Evolutionary conservation across 2,888 invertebrate genomes (phyloP), one percentile per base, ranked within the genome.

Genomic region (Napeogenes inachia): DNA sequence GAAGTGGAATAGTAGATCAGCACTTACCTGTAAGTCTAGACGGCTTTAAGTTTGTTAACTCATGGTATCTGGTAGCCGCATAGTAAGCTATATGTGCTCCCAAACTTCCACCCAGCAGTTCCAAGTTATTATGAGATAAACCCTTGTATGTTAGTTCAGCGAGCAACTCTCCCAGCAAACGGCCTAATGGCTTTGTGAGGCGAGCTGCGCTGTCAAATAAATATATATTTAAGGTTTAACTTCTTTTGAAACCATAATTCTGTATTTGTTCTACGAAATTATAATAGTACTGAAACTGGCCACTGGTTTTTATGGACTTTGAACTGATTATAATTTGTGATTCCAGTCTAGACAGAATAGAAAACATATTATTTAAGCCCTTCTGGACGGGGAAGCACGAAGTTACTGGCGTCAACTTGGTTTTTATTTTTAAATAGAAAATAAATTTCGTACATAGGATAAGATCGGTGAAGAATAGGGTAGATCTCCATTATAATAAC

Each of bases 41-140:
- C 2, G 85, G 85, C 66, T 79, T 79, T 32, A 69, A 70, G 0
- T 85, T 80, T 2, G 85, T 86, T 12, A 86, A 68, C 45, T 80
- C 68, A 2, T 68, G 67, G 60, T 82, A 88, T 53, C 72, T 78
- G 21, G 73, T 77, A 0, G 87, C 75, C 0, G 87, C 87, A 64
- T 74, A 79, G 30, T 81, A 81, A 0, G 84, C 83, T 33, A 87
- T 82, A 65, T 89, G 87, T 0, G 88, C 87, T n/a, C 89, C 89
- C 21, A 90, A 70, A 56, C 89, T 89, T 0, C 77, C 85, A 0
- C 89, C 89, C 3, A 81, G 62, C 13, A 89, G 50, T 66, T 85
- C 81, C 35, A 89, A 64, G n/a, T 73, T 76, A n/a, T 70, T 75
- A 0, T 83, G 71, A 13, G 76, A 70, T 47, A 89, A 70, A 0